These are phyloP conservation scores for Parnassius apollo DNA, from an alignment of 2,888 invertebrate species.

Conservation along the genomic window DNA sequence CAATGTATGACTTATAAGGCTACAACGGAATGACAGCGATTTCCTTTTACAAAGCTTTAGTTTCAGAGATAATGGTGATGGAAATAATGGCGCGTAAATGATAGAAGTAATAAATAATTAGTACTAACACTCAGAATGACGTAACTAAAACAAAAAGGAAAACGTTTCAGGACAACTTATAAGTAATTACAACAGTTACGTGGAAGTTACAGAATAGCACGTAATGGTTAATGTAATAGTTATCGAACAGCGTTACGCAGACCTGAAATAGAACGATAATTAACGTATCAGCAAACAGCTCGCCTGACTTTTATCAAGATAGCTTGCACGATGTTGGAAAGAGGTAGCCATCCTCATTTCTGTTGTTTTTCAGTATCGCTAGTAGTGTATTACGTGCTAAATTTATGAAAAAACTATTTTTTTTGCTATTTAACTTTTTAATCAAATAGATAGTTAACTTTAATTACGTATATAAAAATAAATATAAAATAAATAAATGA, in stretches of 20 bases:
- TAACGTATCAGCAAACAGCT: constrained; percentile 71
- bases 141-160: not conserved
- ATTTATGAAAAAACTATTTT: no score
- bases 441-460: no score
- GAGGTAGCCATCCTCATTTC: not conserved
- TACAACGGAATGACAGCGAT: not conserved
- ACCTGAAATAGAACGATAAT: constrained; percentile 77
- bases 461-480: no score
- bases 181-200: constrained; percentile 61
- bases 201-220: constrained; percentile 70
- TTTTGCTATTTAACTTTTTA: no score
- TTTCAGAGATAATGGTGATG: not conserved
- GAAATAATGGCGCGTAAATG: no score
- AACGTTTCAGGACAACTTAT: constrained; percentile 24
- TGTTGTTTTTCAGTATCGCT: not conserved
- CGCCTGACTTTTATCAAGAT: constrained; percentile 36
- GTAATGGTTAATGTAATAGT: constrained; percentile 75
- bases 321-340: not conserved
- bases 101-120: not conserved
- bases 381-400: not conserved
- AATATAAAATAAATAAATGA: no score
- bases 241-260: constrained; percentile 70
- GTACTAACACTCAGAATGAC: not conserved
- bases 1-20: constrained; percentile 5
- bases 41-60: constrained; percentile 10